phyloP scores from a whole-genome alignment of 2,113 vertebrate species.

The Cacatua alba region DNA sequence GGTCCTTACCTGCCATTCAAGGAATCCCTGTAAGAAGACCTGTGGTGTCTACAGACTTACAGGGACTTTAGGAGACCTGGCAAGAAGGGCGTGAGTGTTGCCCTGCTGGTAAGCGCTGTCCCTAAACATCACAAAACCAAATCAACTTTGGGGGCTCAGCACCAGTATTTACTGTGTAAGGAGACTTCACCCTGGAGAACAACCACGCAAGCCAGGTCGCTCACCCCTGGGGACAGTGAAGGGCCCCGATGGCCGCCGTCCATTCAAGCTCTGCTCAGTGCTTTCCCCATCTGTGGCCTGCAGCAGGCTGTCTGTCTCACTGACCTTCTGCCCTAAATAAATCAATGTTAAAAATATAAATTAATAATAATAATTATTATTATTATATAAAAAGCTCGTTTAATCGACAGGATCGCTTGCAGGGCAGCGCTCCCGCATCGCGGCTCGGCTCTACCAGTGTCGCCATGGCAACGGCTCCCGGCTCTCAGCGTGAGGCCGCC shows the following conservation, averaged over 20 bases:
- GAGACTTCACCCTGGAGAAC: neutral
- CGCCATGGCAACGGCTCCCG: constrained; percentile 75
- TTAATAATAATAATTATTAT: neutral
- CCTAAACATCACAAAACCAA: neutral
- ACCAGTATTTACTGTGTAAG: neutral
- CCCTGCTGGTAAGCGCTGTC: neutral
- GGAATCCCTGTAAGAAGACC: neutral
- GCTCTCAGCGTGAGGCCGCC: constrained; percentile 55
- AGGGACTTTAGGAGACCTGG: neutral
- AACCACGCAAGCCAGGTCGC: neutral
- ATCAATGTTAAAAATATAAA: neutral
- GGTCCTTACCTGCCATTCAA: neutral
- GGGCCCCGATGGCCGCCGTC: neutral
- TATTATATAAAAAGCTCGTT: neutral
- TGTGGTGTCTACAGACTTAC: neutral
- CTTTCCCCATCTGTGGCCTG: neutral
- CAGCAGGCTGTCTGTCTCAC: neutral
- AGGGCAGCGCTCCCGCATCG: constrained; percentile 64
- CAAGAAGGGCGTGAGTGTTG: neutral
- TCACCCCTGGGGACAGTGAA: neutral
- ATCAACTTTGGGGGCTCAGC: neutral
- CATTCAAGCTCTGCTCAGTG: fast-evolving
- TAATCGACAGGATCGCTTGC: constrained; percentile 73
- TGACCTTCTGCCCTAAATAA: neutral
- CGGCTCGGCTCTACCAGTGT: constrained; percentile 69